Conservation (phyloP, 2,113 vertebrate genomes). For the Nothoprocta pentlandii region DNA sequence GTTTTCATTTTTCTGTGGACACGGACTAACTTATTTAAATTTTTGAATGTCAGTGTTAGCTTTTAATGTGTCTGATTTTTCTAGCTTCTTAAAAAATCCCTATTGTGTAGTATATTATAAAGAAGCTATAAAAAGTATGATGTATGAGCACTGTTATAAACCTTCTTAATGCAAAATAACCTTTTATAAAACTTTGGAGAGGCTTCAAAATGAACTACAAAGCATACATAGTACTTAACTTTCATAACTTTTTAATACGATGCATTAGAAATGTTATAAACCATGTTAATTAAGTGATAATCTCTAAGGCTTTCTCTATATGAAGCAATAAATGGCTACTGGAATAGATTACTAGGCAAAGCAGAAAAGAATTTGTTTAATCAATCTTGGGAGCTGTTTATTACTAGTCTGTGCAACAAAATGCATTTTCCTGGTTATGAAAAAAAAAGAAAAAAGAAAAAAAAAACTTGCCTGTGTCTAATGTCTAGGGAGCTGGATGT, state of each 20-base stretch:
- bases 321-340: slow-evolving; percentile 73
- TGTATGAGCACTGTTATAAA: slow-evolving; percentile 52
- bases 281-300: slow-evolving; percentile 80
- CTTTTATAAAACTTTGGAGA: slow-evolving; percentile 70
- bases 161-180: slow-evolving; percentile 73
- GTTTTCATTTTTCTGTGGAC: slow-evolving; percentile 34
- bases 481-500: not conserved
- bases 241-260: slow-evolving; percentile 81
- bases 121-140: slow-evolving; percentile 59
- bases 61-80: slow-evolving; percentile 53
- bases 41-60: slow-evolving; percentile 37
- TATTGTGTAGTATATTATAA: slow-evolving; percentile 46
- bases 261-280: slow-evolving; percentile 78
- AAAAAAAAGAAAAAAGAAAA: not conserved
- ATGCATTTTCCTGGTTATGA: not conserved
- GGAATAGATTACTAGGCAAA: slow-evolving; percentile 75
- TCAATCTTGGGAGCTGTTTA: slow-evolving; percentile 44
- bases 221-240: slow-evolving; percentile 74
- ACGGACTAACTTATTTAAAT: slow-evolving; percentile 32
- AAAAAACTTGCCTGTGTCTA: not conserved
- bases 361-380: slow-evolving; percentile 67
- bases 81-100: slow-evolving; percentile 54
- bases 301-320: slow-evolving; percentile 74
- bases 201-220: slow-evolving; percentile 73
- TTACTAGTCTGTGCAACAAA: not conserved